Evolutionary conservation across 2,113 vertebrate genomes (phyloP).

Genomic region (Columbina picui): DNA sequence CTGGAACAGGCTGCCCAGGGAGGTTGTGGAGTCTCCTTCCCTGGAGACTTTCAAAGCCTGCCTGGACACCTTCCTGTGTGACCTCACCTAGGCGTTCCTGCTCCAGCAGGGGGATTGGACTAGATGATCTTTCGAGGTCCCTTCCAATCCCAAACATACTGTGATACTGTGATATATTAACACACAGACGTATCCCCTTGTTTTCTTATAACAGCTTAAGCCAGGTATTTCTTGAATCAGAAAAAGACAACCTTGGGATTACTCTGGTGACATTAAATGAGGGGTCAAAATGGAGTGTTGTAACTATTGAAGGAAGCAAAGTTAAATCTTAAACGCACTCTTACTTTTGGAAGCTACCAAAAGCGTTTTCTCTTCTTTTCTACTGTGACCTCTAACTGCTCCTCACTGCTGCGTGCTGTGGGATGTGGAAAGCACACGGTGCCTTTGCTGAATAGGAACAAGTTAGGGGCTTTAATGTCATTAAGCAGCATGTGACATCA

Average conservation of each 20-base stretch:
- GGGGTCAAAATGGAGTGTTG: neutral
- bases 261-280: neutral
- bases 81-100: no score
- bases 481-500: neutral
- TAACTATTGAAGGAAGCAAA: neutral
- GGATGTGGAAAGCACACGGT: accelerated
- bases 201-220: neutral
- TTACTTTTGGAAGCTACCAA: neutral
- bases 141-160: no score
- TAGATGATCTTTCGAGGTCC: no score
- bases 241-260: neutral
- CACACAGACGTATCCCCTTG: neutral
- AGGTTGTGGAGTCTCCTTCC: no score
- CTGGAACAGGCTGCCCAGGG: no score
- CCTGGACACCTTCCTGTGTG: no score
- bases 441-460: neutral
- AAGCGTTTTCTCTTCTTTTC: neutral
- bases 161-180: no score
- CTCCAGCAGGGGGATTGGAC: no score
- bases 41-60: no score
- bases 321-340: neutral
- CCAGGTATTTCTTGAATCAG: neutral
- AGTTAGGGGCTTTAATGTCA: neutral
- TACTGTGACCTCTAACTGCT: neutral
- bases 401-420: accelerated